Base-by-base conservation (phyloP, 2,113 vertebrate species). In the Ornithorhynchus anatinus region DNA sequence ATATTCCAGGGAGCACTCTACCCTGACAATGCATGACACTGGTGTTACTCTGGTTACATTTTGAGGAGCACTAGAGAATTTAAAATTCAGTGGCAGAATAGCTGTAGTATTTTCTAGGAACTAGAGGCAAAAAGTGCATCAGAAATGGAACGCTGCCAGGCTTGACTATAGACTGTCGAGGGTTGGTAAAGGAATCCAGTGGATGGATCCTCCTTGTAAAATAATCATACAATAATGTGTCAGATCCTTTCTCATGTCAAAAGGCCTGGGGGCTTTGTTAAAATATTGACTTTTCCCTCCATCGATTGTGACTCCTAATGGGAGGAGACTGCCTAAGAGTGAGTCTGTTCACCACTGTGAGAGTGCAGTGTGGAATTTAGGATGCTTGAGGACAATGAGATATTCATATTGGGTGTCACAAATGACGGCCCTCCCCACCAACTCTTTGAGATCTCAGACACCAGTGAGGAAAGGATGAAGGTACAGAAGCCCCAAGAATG, bases 41-140 rank as follows among this genome's bases (percentile, higher is more conserved):
- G n/a, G n/a, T n/a, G n/a, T n/a, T 47, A 47, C 22, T 9, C 7
- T 69, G 52, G 62, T 67, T 78, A 44, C 37, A 19, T 58, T 77
- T 50, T 54, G 65, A 69, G 51, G 43, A 75, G 29, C 39, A 58
- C 39, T 64, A 72, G 61, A 57, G 50, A 75, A 44, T n/a, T n/a
- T 59, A 15, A 17, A 52, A 23, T 45, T 10, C 69, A 10, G 7
- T 44, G 50, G 25, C 33, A 8, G 22, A 27, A 53, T 3, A 0
- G 27, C 54, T 36, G 42, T 27, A 22, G 14, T 7, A 12, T 72
- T 74, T 75, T 65, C 38, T 60, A 48, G 32, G 25, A 69, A 38
- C 57, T 36, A 7, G 5, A 11, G 63, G 72, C 67, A 70, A 61
- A 54, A 74, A 6, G 11, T n/a, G 19, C 1, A 2, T 69, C 58